Percentiles rank a stretch among this genome's conserved stretches.
phyloP scores from a whole-genome alignment of 1,140 invertebrate genomes.

The Brachionus paranguensis region DNA sequence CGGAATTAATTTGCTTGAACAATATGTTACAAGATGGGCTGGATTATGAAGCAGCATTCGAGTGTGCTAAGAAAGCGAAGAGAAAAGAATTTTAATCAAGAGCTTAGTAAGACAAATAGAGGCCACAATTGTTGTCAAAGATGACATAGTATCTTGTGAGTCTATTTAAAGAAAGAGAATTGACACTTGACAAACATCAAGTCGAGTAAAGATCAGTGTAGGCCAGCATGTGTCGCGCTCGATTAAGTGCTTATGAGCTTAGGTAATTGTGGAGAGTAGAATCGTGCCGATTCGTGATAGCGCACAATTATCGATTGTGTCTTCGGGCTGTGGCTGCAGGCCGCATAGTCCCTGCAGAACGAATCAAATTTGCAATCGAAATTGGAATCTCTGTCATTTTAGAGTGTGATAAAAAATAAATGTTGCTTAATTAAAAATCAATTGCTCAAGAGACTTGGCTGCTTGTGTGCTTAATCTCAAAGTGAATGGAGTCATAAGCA shows the following conservation, averaged over 20 bases:
- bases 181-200: constrained; percentile 12
- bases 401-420: constrained; percentile 3
- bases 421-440: constrained; percentile 32
- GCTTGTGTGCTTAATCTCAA: background rate
- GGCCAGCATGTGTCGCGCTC: background rate
- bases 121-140: background rate
- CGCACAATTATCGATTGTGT: background rate
- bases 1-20: background rate
- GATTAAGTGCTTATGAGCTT: background rate
- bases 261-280: background rate
- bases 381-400: background rate
- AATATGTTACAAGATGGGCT: constrained; percentile 14
- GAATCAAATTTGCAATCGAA: background rate
- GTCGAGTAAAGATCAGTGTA: background rate
- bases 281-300: background rate
- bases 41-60: background rate
- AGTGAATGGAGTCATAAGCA: background rate
- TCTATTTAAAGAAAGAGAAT: background rate
- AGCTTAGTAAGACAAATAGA: background rate
- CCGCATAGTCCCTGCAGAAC: background rate
- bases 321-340: background rate
- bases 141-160: background rate
- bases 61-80: background rate
- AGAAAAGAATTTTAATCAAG: background rate
- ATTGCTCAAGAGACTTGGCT: background rate